Evolutionary conservation across 2,888 invertebrate genomes (phyloP).

Genomic region (Nasonovia ribisnigri): DNA sequence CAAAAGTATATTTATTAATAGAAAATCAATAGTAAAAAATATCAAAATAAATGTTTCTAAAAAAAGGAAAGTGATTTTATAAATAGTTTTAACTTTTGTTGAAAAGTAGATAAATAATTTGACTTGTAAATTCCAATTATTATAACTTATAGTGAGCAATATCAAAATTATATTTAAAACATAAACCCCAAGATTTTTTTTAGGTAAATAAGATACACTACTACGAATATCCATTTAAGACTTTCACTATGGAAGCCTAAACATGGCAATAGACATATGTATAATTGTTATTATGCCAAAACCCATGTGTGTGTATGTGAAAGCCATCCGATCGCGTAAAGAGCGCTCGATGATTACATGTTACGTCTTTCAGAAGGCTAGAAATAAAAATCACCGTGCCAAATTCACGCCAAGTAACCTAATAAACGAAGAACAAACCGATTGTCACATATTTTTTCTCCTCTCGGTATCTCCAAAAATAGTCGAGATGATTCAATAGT

Average conservation of each 20-base stretch:
- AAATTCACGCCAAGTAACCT: slow-evolving; percentile 62
- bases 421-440: slow-evolving; percentile 60
- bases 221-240: slow-evolving; percentile 31
- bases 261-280: slow-evolving; percentile 58
- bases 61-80: not conserved
- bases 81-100: not conserved
- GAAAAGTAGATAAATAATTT: not conserved
- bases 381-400: slow-evolving; percentile 60
- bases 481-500: slow-evolving; percentile 57
- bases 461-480: slow-evolving; percentile 54
- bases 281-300: slow-evolving; percentile 63
- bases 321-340: slow-evolving; percentile 62
- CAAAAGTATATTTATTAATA: not conserved
- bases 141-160: not conserved
- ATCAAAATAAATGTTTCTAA: not conserved
- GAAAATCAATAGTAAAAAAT: not conserved
- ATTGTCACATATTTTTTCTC: slow-evolving; percentile 55
- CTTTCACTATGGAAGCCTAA: slow-evolving; percentile 59
- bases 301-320: slow-evolving; percentile 50
- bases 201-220: slow-evolving; percentile 11
- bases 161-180: not conserved
- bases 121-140: not conserved
- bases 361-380: slow-evolving; percentile 58
- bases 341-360: slow-evolving; percentile 59
- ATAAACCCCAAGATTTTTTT: not conserved